Percentiles rank a stretch among this genome's conserved stretches.
Evolutionary conservation across 2,888 invertebrate genomes (phyloP).

Genomic region (Mimas tiliae): DNA sequence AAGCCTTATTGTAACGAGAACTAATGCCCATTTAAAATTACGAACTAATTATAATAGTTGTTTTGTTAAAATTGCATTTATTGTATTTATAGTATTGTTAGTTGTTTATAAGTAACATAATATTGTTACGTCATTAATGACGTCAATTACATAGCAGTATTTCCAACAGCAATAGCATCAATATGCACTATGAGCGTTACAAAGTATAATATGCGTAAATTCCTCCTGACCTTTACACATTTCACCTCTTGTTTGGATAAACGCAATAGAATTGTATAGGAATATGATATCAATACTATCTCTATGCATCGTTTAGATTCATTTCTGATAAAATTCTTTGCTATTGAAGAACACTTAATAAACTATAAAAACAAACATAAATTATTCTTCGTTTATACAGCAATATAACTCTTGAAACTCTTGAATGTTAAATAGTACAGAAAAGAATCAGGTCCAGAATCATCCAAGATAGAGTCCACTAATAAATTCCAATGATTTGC

Average conservation of each 20-base stretch:
- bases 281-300: not conserved
- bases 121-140: not conserved
- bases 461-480: not conserved
- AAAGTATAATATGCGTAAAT: not conserved
- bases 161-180: not conserved
- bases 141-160: not conserved
- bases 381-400: too few species aligned
- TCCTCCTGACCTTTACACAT: not conserved
- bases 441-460: not conserved
- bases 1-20: slow-evolving; percentile 1
- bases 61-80: slow-evolving; percentile 15
- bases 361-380: too few species aligned
- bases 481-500: not conserved
- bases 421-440: too few species aligned
- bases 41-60: not conserved
- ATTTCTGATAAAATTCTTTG: too few species aligned
- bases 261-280: not conserved
- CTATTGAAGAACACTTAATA: too few species aligned
- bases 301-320: not conserved
- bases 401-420: too few species aligned
- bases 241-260: not conserved
- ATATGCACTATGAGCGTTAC: not conserved
- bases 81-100: not conserved
- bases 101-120: not conserved
- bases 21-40: not conserved